Evolutionary conservation across 2,113 vertebrate genomes (phyloP), one percentile per base, ranked within the genome.

Genomic region (Crotophaga sulcirostris): DNA sequence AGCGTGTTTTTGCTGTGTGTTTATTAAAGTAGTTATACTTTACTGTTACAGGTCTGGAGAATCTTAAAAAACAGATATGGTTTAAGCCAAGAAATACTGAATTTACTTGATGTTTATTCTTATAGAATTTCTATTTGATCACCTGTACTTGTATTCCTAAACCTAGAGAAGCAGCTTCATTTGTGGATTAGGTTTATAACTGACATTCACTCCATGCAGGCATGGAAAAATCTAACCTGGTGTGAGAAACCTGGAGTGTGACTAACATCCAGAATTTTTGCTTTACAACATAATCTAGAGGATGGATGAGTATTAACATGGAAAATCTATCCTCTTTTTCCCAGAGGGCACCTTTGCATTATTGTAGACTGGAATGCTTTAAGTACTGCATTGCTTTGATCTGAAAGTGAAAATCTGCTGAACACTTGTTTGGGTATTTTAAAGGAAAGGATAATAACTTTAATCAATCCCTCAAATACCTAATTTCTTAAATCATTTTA

Each of bases 231-330:
- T 58, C 56, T 89, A 90, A 94, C 82, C 88, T 87, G 72, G 76
- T 89, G 52, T 58, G 60, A 93, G 88, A 88, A 96, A 95, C 52
- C 93, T 78, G 60, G 93, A 64, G 52, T 86, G 90, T 93, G 88
- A 96, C 79, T 91, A 94, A 94, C 64, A 81, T 75, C 66, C 67
- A 72, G 47, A 74, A 92, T 75, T 86, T 85, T 93, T 78, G 47
- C 49, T 86, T 86, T 93, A 54, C 83, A 90, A 78, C 49, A 70
- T 85, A 70, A 92, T 90, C 84, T 90, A 84, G 68, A 84, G 80
- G 73, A 59, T 95, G 75, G 78, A 77, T 72, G 24, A 90, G 49
- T 66, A 93, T 93, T 92, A 93, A 89, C 52, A 78, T 54, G 55
- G 68, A 86, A 92, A 95, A 90, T 93, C 68, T 89, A 60, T 31